These are phyloP conservation scores for Acrobasis repandana DNA, from an alignment of 2,888 invertebrate species.

Conservation along the genomic window DNA sequence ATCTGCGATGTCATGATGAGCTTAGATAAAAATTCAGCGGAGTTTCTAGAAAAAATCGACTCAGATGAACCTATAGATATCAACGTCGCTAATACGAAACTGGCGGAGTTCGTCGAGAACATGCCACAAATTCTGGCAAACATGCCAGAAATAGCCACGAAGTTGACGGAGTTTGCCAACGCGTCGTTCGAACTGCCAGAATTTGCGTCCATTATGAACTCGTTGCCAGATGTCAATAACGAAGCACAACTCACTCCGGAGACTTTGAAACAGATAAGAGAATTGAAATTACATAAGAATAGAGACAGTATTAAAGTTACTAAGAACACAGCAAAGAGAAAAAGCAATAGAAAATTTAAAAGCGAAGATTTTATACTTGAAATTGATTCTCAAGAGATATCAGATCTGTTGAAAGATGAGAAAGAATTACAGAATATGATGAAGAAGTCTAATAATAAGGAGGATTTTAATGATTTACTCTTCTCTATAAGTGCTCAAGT, in stretches of 20 bases:
- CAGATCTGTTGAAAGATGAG: constrained; percentile 61
- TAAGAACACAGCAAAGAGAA: constrained; percentile 72
- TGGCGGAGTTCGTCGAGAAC: constrained; percentile 66
- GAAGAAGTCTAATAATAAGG: constrained; percentile 57
- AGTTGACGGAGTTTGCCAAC: constrained; percentile 66
- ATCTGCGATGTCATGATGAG: constrained; percentile 74
- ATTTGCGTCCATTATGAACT: constrained; percentile 70
- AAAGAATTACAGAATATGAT: constrained; percentile 58
- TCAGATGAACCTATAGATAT: constrained; percentile 56
- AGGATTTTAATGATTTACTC: constrained; percentile 64
- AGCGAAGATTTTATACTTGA: constrained; percentile 62
- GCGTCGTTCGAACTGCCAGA: constrained; percentile 69
- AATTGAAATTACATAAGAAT: constrained; percentile 64
- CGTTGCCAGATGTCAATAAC: constrained; percentile 62
- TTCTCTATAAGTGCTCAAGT: constrained; percentile 71
- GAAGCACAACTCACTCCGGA: constrained; percentile 74
- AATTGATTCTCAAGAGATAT: constrained; percentile 63
- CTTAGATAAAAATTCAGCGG: constrained; percentile 65
- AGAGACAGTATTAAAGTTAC: constrained; percentile 73
- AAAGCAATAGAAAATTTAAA: constrained; percentile 62
- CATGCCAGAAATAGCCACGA: constrained; percentile 72
- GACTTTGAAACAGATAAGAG: constrained; percentile 74
- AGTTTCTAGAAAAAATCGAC: constrained; percentile 64
- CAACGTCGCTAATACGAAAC: constrained; percentile 55
- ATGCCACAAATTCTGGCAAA: constrained; percentile 76